Evolutionary conservation across 2,888 invertebrate genomes (phyloP), one percentile per base, ranked within the genome.

Genomic region (Aricia artaxerxes): DNA sequence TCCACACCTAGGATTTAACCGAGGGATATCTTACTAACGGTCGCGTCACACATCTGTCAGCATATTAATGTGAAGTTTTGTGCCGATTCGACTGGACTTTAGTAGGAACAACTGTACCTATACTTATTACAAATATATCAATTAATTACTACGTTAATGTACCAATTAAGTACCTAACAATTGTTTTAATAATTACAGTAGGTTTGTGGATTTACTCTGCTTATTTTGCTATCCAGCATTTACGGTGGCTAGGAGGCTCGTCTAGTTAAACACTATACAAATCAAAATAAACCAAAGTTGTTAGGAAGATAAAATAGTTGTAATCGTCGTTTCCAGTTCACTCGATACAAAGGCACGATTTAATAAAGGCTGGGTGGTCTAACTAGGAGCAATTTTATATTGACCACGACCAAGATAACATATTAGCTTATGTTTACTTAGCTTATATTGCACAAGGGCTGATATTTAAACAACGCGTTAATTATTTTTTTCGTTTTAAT

Each of bases 11-110:
- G 85, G 88, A 90, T 88, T 90, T 90, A 88, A 24, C 61, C n/a
- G 90, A 89, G 88, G 90, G 88, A 85, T 85, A 85, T 85, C 85
- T 44, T 83, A 84, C 82, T 88, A 90, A 90, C 90, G 90, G 90
- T 89, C 80, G 82, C 80, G 78, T 64, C 13, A 72, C 40, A 38
- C 72, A 83, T 85, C 82, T 84, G 84, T 85, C 84, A 84, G 79
- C 82, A 82, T 80, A 81, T 84, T 85, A 86, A 24, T 24, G 24
- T 24, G 24, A 24, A 24, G 24, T 40, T 40, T 40, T 40, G 40
- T 40, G 5, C 40, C 40, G 40, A 40, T 40, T 40, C 5, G 40
- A 40, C 40, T 40, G 40, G 40, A 5, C 40, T 40, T 40, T 40
- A 40, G 40, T 38, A 38, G 38, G 2, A 24, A 24, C 24, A 24